A percentile compares a stretch with the other conserved stretches of the same genome.
Conservation (phyloP, 2,888 invertebrate genomes). For the Aphrophora alni region DNA sequence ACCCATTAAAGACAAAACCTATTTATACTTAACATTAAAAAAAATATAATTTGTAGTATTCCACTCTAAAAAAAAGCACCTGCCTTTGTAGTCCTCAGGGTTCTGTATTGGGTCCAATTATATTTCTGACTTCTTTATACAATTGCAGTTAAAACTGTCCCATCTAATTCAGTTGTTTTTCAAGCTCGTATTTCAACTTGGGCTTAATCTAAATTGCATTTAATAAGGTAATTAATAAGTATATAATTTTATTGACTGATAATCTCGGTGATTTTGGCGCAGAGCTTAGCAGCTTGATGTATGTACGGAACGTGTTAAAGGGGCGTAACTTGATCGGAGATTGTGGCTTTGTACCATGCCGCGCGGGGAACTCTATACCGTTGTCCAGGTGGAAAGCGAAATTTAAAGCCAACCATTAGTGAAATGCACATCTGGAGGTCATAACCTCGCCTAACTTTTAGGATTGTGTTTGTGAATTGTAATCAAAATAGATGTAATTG, state of each 20-base stretch:
- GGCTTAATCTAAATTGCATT: not conserved
- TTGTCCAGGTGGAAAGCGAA: conserved; percentile 1
- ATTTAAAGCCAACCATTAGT: not conserved
- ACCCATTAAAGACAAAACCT: too few species aligned
- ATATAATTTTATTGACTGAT: conserved; percentile 2
- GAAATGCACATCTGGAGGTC: not conserved
- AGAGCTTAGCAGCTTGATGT: not conserved
- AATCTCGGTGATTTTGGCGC: not conserved
- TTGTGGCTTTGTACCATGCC: not conserved
- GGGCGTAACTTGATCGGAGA: not conserved
- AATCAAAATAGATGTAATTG: too few species aligned
- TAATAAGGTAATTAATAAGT: conserved; percentile 9
- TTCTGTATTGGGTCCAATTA: not conserved
- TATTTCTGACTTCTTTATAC: not conserved
- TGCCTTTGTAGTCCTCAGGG: not conserved
- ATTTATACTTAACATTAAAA: not conserved
- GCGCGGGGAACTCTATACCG: not conserved
- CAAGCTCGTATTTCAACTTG: not conserved
- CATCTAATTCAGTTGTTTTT: not conserved
- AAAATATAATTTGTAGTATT: not conserved
- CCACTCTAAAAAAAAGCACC: not conserved
- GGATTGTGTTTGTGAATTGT: not conserved
- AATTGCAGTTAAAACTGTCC: not conserved
- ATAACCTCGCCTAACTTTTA: not conserved
- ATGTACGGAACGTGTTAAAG: not conserved